phyloP scores from a whole-genome alignment of 2,888 invertebrate species.

The Diarsia brunnea region DNA sequence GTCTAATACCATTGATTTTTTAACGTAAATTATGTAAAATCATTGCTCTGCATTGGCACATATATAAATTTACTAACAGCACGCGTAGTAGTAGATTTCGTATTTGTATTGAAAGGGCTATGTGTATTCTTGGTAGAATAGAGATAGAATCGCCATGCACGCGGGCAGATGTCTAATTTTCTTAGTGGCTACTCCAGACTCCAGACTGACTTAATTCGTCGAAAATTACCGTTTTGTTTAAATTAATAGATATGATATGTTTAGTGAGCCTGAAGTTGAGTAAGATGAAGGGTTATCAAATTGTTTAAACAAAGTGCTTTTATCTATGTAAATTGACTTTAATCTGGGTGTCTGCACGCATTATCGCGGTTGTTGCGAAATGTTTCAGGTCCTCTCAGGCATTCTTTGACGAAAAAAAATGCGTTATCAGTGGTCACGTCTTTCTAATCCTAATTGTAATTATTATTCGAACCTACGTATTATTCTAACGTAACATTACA shows the following conservation, averaged over 20 bases:
- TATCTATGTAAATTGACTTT: slow-evolving; percentile 20
- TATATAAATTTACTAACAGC: background rate
- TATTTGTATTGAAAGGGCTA: no score
- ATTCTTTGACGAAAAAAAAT: slow-evolving; percentile 5
- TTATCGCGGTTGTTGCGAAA: slow-evolving; percentile 16
- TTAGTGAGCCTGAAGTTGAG: background rate
- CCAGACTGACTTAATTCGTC: background rate
- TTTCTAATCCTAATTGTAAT: no score
- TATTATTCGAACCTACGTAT: no score
- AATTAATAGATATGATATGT: background rate
- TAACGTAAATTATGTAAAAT: background rate
- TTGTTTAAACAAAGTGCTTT: slow-evolving; percentile 26
- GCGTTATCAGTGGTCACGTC: slow-evolving; percentile 1
- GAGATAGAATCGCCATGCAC: no score
- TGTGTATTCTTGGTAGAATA: no score
- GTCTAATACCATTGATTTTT: background rate
- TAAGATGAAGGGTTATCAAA: slow-evolving; percentile 46
- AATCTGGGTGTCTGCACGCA: slow-evolving; percentile 14
- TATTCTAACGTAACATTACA: no score
- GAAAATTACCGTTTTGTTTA: background rate
- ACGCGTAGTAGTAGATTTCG: no score
- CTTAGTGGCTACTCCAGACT: background rate
- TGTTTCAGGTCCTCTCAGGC: slow-evolving; percentile 2
- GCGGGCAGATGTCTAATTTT: background rate
- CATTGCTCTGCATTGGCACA: background rate